Evolutionary conservation across 2,113 vertebrate species (phyloP).

Genomic region (Gulo gulo): DNA sequence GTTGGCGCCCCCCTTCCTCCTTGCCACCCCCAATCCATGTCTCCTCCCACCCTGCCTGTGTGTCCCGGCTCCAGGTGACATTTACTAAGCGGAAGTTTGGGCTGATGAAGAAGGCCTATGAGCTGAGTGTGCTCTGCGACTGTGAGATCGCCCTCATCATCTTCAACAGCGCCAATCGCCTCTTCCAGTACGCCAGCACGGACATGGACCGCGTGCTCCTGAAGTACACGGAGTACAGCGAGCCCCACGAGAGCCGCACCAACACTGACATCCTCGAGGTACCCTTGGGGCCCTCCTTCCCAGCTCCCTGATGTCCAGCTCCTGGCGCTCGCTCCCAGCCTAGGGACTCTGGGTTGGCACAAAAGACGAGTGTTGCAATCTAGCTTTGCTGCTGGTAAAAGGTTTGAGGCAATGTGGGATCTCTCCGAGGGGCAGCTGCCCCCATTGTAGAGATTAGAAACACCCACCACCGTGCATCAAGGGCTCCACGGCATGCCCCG

Average conservation of each 20-base stretch:
- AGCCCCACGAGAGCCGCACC: conserved; percentile 96
- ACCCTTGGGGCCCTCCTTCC: accelerated
- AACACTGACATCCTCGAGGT: conserved; percentile 96
- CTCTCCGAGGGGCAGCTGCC: neutral
- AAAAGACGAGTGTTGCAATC: neutral
- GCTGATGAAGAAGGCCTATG: conserved; percentile 98
- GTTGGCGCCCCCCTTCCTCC: neutral
- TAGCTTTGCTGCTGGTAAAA: neutral
- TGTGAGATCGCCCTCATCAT: conserved; percentile 99
- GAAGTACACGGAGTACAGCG: conserved; percentile 97
- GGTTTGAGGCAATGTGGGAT: neutral
- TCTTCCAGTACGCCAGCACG: conserved; percentile 98
- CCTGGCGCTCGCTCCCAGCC: neutral
- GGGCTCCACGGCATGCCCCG: neutral
- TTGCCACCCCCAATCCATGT: accelerated
- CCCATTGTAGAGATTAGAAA: neutral
- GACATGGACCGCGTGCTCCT: conserved; percentile 97
- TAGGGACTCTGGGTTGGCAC: neutral
- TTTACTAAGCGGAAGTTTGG: conserved; percentile 98
- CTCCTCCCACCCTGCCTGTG: accelerated
- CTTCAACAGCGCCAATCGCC: conserved; percentile 96
- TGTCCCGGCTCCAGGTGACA: conserved; percentile 86
- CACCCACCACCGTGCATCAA: accelerated
- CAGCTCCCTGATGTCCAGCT: accelerated
- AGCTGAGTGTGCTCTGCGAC: conserved; percentile 97